Evolutionary conservation across 2,888 invertebrate genomes (phyloP).

Genomic region (Tiliacea citrago): DNA sequence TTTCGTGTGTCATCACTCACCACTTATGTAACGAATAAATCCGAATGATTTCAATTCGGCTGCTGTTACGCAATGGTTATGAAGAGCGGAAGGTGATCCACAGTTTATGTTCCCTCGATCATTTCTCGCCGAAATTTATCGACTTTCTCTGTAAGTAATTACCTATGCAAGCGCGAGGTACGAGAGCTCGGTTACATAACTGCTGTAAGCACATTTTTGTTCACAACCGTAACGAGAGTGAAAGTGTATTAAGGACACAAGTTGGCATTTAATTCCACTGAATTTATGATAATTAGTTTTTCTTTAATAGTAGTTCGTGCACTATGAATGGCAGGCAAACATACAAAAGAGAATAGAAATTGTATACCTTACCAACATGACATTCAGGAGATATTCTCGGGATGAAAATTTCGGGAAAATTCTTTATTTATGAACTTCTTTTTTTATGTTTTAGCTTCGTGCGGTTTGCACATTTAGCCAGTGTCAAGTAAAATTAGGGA

Average conservation of each 20-base stretch:
- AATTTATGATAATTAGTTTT: constrained; percentile 17
- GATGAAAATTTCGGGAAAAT: background rate
- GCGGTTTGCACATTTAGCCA: no score
- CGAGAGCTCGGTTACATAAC: constrained; percentile 73
- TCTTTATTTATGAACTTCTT: no score
- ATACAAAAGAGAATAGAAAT: background rate
- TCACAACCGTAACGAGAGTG: constrained; percentile 72
- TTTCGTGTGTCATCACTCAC: constrained; percentile 53
- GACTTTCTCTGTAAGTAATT: constrained; percentile 86
- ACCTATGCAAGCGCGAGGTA: constrained; percentile 71
- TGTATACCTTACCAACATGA: background rate
- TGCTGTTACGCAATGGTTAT: constrained; percentile 77
- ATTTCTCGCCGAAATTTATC: constrained; percentile 85
- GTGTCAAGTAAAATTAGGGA: no score
- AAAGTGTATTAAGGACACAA: constrained; percentile 77
- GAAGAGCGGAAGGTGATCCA: constrained; percentile 75
- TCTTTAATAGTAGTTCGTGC: background rate
- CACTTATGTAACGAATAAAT: constrained; percentile 65
- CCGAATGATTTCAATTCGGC: constrained; percentile 58
- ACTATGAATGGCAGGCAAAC: background rate
- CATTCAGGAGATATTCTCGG: background rate
- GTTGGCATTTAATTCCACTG: constrained; percentile 47
- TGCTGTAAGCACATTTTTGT: constrained; percentile 74
- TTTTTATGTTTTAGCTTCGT: no score
- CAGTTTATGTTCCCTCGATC: constrained; percentile 80